Conservation (phyloP, 1,140 invertebrate species). For the Anadara kagoshimensis region DNA sequence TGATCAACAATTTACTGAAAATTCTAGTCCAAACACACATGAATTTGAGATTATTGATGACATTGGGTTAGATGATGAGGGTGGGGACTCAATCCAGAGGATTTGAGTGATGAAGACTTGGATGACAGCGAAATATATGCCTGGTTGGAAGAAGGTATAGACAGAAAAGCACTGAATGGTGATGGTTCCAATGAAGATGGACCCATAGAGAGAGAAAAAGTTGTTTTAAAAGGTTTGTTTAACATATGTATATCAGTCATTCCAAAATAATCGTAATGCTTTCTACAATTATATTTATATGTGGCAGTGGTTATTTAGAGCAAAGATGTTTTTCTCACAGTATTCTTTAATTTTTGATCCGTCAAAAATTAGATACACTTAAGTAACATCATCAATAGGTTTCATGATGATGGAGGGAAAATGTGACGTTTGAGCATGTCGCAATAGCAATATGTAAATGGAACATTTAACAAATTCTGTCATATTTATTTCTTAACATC, state of each 20-base stretch:
- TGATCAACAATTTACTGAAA: neutral
- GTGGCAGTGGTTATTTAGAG: too few species aligned
- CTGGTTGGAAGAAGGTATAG: constrained; percentile 87
- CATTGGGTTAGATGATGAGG: constrained; percentile 37
- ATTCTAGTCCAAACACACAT: constrained; percentile 15
- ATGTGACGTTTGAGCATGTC: too few species aligned
- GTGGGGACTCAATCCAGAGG: constrained; percentile 3
- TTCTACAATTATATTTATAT: too few species aligned
- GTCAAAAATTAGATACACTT: too few species aligned
- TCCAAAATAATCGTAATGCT: too few species aligned
- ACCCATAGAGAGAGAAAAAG: constrained; percentile 83
- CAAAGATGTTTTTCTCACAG: too few species aligned
- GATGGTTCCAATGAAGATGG: constrained; percentile 40
- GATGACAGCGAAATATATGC: constrained; percentile 90
- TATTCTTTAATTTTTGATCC: too few species aligned
- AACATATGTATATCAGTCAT: neutral
- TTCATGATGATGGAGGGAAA: too few species aligned
- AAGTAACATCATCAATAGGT: too few species aligned
- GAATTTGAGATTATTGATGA: constrained; percentile 62
- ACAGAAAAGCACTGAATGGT: constrained; percentile 78
- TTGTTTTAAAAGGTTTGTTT: constrained; percentile 85
- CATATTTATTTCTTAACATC: too few species aligned
- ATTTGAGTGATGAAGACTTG: constrained; percentile 41
- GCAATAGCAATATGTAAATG: too few species aligned
- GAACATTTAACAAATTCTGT: too few species aligned